Percentiles rank a stretch among this genome's conserved stretches.
These are phyloP conservation scores for Anthonomus grandis DNA, from an alignment of 1,140 invertebrate species.

Conservation along the genomic window DNA sequence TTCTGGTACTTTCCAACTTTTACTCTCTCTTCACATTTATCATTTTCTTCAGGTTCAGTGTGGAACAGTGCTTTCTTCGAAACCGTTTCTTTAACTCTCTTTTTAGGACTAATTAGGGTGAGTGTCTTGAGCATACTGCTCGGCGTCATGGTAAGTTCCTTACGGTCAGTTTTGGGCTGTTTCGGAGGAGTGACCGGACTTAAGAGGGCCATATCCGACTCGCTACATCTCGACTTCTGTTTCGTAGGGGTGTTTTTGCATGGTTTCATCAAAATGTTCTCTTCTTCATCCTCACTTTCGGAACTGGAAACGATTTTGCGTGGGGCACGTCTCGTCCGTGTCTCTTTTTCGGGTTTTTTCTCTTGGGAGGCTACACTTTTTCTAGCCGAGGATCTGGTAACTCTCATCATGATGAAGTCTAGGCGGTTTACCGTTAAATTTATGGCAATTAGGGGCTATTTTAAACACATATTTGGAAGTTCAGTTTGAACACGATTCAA, in stretches of 20 bases:
- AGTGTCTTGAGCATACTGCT: conserved; percentile 35
- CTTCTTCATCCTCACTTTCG: conserved; percentile 2
- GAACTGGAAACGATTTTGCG: background rate
- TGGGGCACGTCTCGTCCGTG: background rate
- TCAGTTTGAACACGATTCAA: too few species aligned
- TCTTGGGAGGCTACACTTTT: background rate
- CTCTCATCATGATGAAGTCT: conserved; percentile 4
- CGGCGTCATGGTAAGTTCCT: conserved; percentile 31
- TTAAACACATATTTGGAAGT: too few species aligned
- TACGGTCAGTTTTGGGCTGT: conserved; percentile 29
- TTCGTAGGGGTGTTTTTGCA: conserved; percentile 22
- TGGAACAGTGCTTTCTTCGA: conserved; percentile 1
- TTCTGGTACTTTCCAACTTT: conserved; percentile 48
- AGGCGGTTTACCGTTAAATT: too few species aligned
- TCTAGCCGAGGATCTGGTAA: conserved; percentile 1
- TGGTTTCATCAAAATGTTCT: background rate
- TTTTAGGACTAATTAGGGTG: conserved; percentile 31
- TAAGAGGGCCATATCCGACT: conserved; percentile 3
- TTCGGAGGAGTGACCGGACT: conserved; percentile 41
- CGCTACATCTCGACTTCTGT: conserved; percentile 9
- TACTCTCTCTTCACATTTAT: background rate
- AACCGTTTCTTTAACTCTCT: background rate
- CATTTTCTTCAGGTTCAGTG: conserved; percentile 17
- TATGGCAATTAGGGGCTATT: too few species aligned
- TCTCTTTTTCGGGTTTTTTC: background rate